Conservation (phyloP, 1,140 invertebrate species). For the Drosophila fuyamai region DNA sequence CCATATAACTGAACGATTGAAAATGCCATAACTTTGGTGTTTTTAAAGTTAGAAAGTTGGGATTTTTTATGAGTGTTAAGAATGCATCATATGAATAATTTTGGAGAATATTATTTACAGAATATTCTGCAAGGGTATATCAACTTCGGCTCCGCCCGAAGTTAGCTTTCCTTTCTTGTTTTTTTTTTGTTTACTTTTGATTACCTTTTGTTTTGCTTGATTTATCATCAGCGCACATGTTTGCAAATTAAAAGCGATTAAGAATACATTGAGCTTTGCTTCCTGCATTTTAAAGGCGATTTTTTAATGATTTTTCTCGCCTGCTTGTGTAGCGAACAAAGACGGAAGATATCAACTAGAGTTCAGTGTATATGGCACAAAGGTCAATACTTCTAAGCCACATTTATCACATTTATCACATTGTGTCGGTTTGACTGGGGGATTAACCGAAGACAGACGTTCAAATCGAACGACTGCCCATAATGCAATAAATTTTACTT, state of each 20-base stretch:
- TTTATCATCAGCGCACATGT: slow-evolving; percentile 38
- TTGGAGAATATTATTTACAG: too few relatives aligned
- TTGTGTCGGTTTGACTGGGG: slow-evolving; percentile 2
- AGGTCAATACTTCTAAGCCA: slow-evolving; percentile 33
- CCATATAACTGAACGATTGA: too few relatives aligned
- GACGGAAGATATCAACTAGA: slow-evolving; percentile 45
- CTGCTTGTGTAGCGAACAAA: slow-evolving; percentile 21
- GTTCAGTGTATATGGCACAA: slow-evolving; percentile 51
- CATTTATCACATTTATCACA: slow-evolving; percentile 11
- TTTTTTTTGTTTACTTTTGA: slow-evolving; percentile 18
- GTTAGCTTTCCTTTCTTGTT: too few relatives aligned
- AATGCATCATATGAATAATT: too few relatives aligned
- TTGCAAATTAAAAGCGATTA: slow-evolving; percentile 56
- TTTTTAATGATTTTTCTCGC: slow-evolving; percentile 43
- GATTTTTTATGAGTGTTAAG: too few relatives aligned
- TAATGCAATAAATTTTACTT: slow-evolving; percentile 36
- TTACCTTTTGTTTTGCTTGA: slow-evolving; percentile 29
- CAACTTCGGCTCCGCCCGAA: too few relatives aligned
- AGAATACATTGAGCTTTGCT: slow-evolving; percentile 54
- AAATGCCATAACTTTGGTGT: too few relatives aligned
- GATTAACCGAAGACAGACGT: slow-evolving; percentile 32
- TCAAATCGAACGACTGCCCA: slow-evolving; percentile 15
- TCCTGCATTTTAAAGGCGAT: slow-evolving; percentile 37
- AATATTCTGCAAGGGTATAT: too few relatives aligned
- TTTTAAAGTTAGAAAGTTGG: too few relatives aligned